phyloP scores from a whole-genome alignment of 1,140 invertebrate genomes.

The Philaenus spumarius region DNA sequence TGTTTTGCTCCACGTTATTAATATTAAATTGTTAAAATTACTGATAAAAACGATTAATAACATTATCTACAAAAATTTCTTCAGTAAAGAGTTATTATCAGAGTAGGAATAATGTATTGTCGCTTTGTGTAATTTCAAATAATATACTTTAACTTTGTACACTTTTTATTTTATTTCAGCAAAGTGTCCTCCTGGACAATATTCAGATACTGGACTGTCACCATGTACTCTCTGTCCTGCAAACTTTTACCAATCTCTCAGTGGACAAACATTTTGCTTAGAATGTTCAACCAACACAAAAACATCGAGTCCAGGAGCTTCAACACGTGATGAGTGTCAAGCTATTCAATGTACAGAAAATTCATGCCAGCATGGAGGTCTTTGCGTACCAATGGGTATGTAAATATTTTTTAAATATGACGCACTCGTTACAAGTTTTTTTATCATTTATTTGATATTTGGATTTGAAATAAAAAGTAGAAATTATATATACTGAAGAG shows the following conservation, averaged over 20 bases:
- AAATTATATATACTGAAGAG: too few relatives aligned
- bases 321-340: constrained; percentile 75
- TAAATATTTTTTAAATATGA: background rate
- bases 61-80: too few relatives aligned
- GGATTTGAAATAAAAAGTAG: too few relatives aligned
- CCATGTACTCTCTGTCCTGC: constrained; percentile 92
- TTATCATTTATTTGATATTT: too few relatives aligned
- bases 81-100: too few relatives aligned
- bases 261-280: constrained; percentile 74
- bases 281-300: constrained; percentile 83
- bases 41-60: too few relatives aligned
- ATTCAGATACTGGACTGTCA: constrained; percentile 89
- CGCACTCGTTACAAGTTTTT: too few relatives aligned
- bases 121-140: too few relatives aligned
- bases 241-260: constrained; percentile 82
- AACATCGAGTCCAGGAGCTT: constrained; percentile 66
- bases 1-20: too few relatives aligned
- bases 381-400: constrained; percentile 72
- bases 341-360: constrained; percentile 76
- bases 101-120: too few relatives aligned
- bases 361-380: constrained; percentile 87
- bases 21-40: too few relatives aligned
- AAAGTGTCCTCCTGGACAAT: constrained; percentile 87
- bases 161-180: constrained; percentile 37
- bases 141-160: too few relatives aligned